Evolutionary conservation across 2,113 vertebrate genomes (phyloP).

Genomic region (Brachypteracias leptosomus): DNA sequence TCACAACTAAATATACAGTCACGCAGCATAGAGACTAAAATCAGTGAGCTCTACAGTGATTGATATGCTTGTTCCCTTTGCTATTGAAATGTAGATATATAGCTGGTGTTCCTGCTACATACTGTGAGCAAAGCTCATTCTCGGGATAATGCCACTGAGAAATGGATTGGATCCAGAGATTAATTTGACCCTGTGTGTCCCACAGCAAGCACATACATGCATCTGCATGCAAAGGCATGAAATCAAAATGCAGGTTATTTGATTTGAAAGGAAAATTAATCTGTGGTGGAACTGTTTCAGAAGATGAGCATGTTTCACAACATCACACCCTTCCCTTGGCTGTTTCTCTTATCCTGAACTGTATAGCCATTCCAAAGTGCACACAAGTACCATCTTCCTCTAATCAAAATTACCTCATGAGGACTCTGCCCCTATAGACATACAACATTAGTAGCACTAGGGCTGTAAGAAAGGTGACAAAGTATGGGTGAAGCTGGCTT

Average conservation of each 20-base stretch:
- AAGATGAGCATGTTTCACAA: background rate
- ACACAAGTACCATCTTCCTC: background rate
- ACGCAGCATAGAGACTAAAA: background rate
- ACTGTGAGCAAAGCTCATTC: background rate
- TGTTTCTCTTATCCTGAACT: background rate
- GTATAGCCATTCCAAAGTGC: background rate
- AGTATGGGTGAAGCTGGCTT: background rate
- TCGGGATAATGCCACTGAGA: background rate
- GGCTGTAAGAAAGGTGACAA: background rate
- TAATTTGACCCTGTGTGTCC: background rate
- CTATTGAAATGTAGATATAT: background rate
- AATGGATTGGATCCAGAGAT: background rate
- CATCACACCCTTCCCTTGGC: background rate
- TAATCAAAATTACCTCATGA: background rate
- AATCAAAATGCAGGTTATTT: background rate
- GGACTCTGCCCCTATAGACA: background rate
- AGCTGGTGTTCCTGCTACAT: background rate
- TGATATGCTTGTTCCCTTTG: background rate
- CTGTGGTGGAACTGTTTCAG: background rate
- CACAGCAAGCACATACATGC: background rate
- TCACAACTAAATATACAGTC: background rate
- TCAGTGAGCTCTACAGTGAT: background rate
- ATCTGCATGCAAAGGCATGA: background rate
- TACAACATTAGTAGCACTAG: background rate
- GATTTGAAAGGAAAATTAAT: background rate